Percentiles rank a stretch among this genome's conserved stretches.
phyloP scores from a whole-genome alignment of 2,797 vertebrate genomes.

The Spondyliosoma cantharus region DNA sequence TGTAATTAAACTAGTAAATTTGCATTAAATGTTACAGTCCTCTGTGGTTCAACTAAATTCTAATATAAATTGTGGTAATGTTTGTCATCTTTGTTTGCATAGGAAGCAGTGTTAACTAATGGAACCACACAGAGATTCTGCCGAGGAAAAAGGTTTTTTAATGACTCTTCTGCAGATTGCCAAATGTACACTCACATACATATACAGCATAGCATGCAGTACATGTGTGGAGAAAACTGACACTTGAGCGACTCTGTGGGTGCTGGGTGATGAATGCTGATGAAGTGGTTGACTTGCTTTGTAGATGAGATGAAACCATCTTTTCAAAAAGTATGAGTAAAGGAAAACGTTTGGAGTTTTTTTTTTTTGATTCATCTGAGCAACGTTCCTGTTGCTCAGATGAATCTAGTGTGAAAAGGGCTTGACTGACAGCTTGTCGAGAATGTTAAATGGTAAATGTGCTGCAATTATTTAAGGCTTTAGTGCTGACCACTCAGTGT shows the following conservation, averaged over 20 bases:
- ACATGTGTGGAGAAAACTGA: not conserved
- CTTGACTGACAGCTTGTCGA: not conserved
- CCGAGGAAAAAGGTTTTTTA: not conserved
- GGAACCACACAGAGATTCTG: not conserved
- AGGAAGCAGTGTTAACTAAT: conserved; percentile 23
- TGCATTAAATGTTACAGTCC: conserved; percentile 60
- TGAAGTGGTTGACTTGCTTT: not conserved
- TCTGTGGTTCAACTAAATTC: conserved; percentile 52
- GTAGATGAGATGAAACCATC: not conserved
- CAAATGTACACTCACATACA: not conserved
- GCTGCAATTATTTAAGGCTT: too few species aligned
- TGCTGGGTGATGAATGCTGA: not conserved
- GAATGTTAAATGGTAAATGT: not conserved
- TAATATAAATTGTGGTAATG: conserved; percentile 54
- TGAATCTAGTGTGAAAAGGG: not conserved
- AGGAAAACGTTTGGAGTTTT: not conserved
- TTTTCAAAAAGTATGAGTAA: not conserved
- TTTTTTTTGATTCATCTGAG: too few species aligned
- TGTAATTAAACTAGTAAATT: conserved; percentile 76
- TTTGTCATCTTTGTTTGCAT: conserved; percentile 31
- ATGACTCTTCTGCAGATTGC: not conserved
- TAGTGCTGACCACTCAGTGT: too few species aligned
- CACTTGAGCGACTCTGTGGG: not conserved
- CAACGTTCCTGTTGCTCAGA: not conserved
- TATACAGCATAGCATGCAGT: not conserved